Evolutionary conservation across 2,797 vertebrate species (phyloP).

Genomic region (Notolepis coatsorum): DNA sequence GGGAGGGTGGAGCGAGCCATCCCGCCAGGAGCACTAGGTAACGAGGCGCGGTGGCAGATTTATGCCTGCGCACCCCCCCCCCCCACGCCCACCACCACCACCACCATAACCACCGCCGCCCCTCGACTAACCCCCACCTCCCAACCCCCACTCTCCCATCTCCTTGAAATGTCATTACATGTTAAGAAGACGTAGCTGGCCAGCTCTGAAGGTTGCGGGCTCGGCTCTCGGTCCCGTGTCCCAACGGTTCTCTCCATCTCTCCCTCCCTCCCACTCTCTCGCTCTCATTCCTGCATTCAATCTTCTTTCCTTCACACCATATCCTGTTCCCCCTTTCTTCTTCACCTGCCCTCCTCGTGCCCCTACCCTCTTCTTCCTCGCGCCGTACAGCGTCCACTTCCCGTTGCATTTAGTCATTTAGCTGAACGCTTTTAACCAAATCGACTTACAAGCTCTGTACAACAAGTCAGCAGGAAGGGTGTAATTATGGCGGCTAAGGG

Average conservation of each 20-base stretch:
- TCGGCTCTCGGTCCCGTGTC: conserved; percentile 67
- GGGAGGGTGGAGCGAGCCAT: conserved; percentile 56
- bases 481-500: no score
- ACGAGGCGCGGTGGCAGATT: conserved; percentile 77
- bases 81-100: conserved; percentile 16
- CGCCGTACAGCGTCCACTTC: no score
- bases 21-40: conserved; percentile 69
- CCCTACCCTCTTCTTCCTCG: no score
- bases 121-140: conserved; percentile 68
- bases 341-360: conserved; percentile 10
- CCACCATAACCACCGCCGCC: conserved; percentile 54
- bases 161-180: conserved; percentile 83
- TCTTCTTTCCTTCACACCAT: neutral
- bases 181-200: conserved; percentile 52
- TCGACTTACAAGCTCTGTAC: no score
- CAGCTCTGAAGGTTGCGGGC: conserved; percentile 54
- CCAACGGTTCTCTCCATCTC: conserved; percentile 41
- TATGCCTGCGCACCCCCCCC: conserved; percentile 57
- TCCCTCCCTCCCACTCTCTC: conserved; percentile 30
- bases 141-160: conserved; percentile 61
- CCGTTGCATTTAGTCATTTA: no score
- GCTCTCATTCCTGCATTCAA: conserved; percentile 2
- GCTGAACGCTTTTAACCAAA: no score
- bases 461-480: no score
- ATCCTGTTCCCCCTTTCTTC: conserved; percentile 7